Conservation (phyloP, 1,140 invertebrate genomes). For the Diabrotica virgifera region DNA sequence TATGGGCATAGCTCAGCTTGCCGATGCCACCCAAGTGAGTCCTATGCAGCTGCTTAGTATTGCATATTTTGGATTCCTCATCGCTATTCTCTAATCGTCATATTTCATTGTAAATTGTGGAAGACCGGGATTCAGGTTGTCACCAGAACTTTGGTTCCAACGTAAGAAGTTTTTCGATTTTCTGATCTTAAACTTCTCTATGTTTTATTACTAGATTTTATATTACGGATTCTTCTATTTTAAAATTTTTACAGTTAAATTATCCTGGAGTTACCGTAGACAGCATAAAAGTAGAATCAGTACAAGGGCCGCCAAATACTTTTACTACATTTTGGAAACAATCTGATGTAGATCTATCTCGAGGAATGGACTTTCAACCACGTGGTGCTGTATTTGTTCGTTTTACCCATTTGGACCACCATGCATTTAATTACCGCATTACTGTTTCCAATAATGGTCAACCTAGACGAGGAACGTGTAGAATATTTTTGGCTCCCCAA, state of each 20-base stretch:
- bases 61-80: too few relatives aligned
- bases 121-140: too few relatives aligned
- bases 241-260: neutral
- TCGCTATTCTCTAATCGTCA: too few relatives aligned
- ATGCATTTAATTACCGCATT: slow-evolving; percentile 64
- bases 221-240: too few relatives aligned
- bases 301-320: slow-evolving; percentile 63
- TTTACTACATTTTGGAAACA: slow-evolving; percentile 70
- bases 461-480: slow-evolving; percentile 59
- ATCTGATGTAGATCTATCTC: slow-evolving; percentile 67
- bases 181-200: too few relatives aligned
- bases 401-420: slow-evolving; percentile 72
- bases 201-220: too few relatives aligned
- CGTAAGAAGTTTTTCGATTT: too few relatives aligned
- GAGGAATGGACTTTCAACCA: slow-evolving; percentile 74
- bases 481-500: slow-evolving; percentile 74
- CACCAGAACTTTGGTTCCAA: too few relatives aligned
- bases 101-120: too few relatives aligned
- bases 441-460: slow-evolving; percentile 57
- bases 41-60: too few relatives aligned
- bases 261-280: slow-evolving; percentile 69
- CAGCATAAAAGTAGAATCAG: slow-evolving; percentile 63
- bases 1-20: too few relatives aligned
- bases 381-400: slow-evolving; percentile 66
- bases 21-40: too few relatives aligned